Conservation (phyloP, 2,888 invertebrate species). For the Opisthograptis luteolata region DNA sequence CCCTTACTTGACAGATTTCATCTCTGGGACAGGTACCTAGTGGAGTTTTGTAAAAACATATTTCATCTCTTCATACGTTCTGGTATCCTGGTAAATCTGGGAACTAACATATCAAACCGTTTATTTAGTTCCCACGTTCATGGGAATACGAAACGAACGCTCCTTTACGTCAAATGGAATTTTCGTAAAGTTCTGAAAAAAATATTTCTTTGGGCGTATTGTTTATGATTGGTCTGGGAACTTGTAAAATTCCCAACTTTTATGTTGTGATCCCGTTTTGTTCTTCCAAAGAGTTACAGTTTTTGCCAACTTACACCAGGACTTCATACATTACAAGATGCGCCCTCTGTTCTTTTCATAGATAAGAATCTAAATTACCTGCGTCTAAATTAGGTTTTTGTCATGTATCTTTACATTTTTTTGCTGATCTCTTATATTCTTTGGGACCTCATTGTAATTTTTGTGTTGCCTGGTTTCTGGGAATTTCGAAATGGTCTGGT, state of each 20-base stretch:
- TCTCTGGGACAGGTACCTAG: not conserved
- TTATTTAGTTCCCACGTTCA: not conserved
- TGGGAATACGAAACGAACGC: not conserved
- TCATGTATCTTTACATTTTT: not conserved
- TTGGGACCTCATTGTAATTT: not conserved
- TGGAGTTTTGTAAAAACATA: too few relatives aligned
- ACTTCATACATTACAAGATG: not conserved
- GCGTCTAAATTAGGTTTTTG: too few relatives aligned
- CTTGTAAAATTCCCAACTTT: too few relatives aligned
- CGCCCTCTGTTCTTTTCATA: not conserved
- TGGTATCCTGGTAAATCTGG: conserved; percentile 1
- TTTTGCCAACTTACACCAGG: not conserved
- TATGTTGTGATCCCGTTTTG: too few relatives aligned
- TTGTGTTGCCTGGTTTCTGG: not conserved
- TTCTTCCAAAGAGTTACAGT: not conserved
- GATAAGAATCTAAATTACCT: too few relatives aligned
- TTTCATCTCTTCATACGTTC: not conserved
- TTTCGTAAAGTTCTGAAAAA: too few relatives aligned
- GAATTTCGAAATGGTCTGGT: too few relatives aligned
- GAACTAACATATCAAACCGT: too few relatives aligned
- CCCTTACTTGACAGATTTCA: too few relatives aligned
- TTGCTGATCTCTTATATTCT: not conserved
- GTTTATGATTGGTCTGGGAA: too few relatives aligned
- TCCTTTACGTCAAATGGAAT: too few relatives aligned
- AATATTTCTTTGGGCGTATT: too few relatives aligned